Percentiles rank a stretch among this genome's conserved stretches.
Evolutionary conservation across 2,888 invertebrate species (phyloP).

Genomic region (Melolontha melolontha): DNA sequence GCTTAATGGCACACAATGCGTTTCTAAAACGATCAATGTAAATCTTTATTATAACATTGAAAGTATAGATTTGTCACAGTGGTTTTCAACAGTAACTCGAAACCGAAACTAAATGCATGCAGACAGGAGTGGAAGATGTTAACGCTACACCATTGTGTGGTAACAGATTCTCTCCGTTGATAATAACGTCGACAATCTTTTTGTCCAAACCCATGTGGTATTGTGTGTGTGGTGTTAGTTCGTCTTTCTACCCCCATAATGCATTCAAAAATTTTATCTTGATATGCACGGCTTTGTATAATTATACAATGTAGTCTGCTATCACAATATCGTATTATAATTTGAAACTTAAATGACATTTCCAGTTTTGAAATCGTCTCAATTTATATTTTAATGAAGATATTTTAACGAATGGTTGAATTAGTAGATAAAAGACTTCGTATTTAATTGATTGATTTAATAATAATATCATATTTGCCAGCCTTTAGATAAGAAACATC

Average conservation of each 20-base stretch:
- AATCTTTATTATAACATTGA: slow-evolving; percentile 39
- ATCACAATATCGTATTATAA: slow-evolving; percentile 20
- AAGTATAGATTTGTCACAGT: slow-evolving; percentile 38
- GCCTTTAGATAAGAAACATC: too few species aligned
- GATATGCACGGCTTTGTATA: slow-evolving; percentile 31
- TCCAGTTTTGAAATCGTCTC: slow-evolving; percentile 16
- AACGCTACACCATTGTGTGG: slow-evolving; percentile 41
- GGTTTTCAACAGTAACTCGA: slow-evolving; percentile 40
- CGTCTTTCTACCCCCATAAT: slow-evolving; percentile 35
- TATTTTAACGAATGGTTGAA: not conserved
- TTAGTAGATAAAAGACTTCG: not conserved
- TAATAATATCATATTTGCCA: too few species aligned
- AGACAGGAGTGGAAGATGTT: slow-evolving; percentile 38
- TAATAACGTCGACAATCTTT: slow-evolving; percentile 39
- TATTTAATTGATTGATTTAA: not conserved
- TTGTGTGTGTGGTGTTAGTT: slow-evolving; percentile 21
- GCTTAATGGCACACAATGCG: slow-evolving; percentile 5
- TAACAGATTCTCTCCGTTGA: slow-evolving; percentile 37
- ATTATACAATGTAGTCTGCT: slow-evolving; percentile 25
- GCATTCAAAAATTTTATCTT: slow-evolving; percentile 37
- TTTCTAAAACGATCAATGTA: slow-evolving; percentile 40
- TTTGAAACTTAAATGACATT: slow-evolving; percentile 22
- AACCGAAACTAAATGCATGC: slow-evolving; percentile 39
- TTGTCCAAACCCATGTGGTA: slow-evolving; percentile 37
- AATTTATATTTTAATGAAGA: slow-evolving; percentile 10